Base-by-base conservation (phyloP, 1,140 invertebrate species). In the Drosophila jambulina region DNA sequence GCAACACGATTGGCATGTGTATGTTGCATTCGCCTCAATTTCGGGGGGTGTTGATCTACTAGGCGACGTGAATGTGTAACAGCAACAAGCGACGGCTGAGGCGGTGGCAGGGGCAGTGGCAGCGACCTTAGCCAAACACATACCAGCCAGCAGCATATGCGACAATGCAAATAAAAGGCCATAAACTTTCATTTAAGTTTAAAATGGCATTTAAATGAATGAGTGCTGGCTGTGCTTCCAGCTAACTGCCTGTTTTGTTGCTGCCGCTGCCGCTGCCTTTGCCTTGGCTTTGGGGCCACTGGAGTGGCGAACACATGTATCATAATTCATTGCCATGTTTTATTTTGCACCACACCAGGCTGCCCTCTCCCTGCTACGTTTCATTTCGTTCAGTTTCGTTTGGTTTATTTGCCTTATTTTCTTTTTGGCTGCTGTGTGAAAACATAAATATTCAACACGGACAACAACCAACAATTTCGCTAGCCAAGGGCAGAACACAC, bases 131-230 rank as follows among this genome's bases (percentile, higher is more conserved):
- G 64, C 78, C 58, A 56, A 34, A 60, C 58, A 79, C 23, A 60
- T 53, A 77, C 10, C 19, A 49, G 53, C 61, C 62, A 82, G 36
- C 56, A 82, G 40, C 78, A 86, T 75, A 78, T 82, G 78, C 58
- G 78, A 67, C 78, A 90, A 78, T 88, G 84, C 80, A 88, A 90
- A 91, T 88, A 88, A 90, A 91, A 80, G 88, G 78, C 88, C 88
- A 91, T 91, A 91, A 91, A 91, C 84, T 91, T 91, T 91, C 88
- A 91, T 91, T 91, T 91, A 91, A 91, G 84, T 91, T 91, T 91
- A 91, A 91, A 91, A 91, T 91, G 88, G 84, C 88, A 91, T 91
- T 91, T 91, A 91, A 91, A 91, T 91, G 88, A 91, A 91, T 91
- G 88, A 91, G 88, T 88, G 74, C 63, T 67, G 49, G 38, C 65